phyloP scores from a whole-genome alignment of 2,888 invertebrate species.

The Leucophenga maculata region DNA sequence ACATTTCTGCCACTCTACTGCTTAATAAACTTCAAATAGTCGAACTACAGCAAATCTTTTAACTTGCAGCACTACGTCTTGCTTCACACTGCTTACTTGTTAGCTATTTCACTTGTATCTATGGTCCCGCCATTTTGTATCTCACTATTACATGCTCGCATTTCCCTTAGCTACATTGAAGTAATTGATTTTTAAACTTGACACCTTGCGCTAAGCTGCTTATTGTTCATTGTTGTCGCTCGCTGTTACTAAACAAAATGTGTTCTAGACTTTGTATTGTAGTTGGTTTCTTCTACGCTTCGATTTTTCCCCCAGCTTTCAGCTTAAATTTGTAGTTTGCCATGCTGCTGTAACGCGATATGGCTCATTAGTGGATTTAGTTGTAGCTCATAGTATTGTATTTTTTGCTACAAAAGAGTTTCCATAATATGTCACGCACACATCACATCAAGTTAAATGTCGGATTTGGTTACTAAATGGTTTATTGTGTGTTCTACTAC shows the following conservation, averaged over 20 bases:
- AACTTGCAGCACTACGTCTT: not conserved
- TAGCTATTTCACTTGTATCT: not conserved
- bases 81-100: not conserved
- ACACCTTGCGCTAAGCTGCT: conserved; percentile 61
- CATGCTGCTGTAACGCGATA: conserved; percentile 45
- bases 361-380: conserved; percentile 54
- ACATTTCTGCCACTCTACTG: no score
- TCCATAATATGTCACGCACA: conserved; percentile 14
- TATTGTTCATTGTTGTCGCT: conserved; percentile 45
- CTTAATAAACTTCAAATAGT: no score
- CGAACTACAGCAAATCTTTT: no score
- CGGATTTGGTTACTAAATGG: conserved; percentile 52
- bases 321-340: conserved; percentile 40
- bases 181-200: conserved; percentile 65
- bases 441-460: conserved; percentile 14
- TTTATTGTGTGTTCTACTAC: conserved; percentile 28
- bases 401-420: conserved; percentile 7
- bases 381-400: not conserved
- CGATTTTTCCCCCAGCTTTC: not conserved
- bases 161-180: conserved; percentile 38
- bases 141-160: not conserved
- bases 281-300: not conserved
- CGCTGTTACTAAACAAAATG: conserved; percentile 31
- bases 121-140: no score
- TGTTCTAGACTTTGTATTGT: conserved; percentile 6